Conservation (phyloP, 2,797 vertebrate species). For the Malacoraja senta region DNA sequence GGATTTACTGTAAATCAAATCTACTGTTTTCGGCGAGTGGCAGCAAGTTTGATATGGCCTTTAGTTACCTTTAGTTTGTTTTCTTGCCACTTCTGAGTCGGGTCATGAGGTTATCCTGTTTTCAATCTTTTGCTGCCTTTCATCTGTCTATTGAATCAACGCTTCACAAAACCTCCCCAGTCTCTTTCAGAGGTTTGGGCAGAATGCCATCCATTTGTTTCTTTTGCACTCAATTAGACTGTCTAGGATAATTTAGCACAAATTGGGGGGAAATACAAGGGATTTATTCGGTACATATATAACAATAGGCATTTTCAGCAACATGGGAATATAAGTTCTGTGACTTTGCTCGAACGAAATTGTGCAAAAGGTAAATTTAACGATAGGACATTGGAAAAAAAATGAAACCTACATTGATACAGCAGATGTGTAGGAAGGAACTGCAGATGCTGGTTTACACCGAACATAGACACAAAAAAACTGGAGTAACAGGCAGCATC, state of each 20-base stretch:
- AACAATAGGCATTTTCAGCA: background rate
- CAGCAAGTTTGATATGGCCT: background rate
- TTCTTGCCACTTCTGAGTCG: background rate
- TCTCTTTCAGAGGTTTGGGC: background rate
- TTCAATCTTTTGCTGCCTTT: background rate
- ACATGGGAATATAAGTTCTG: background rate
- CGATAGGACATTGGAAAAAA: background rate
- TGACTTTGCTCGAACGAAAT: background rate
- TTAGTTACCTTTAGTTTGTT: background rate
- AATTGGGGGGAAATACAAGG: background rate
- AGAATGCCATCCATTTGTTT: background rate
- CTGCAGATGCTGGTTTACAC: no score
- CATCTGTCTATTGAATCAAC: background rate
- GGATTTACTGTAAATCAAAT: background rate
- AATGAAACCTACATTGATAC: background rate
- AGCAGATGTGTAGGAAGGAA: no score
- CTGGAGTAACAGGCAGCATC: no score
- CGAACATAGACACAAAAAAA: no score
- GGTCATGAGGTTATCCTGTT: background rate
- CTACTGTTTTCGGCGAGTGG: background rate
- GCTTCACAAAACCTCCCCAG: background rate
- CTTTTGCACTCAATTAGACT: background rate
- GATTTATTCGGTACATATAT: background rate
- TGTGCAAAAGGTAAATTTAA: background rate
- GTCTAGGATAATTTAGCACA: background rate